Evolutionary conservation across 2,888 invertebrate species (phyloP), one percentile per base, ranked within the genome.

Genomic region (Boloria selene): DNA sequence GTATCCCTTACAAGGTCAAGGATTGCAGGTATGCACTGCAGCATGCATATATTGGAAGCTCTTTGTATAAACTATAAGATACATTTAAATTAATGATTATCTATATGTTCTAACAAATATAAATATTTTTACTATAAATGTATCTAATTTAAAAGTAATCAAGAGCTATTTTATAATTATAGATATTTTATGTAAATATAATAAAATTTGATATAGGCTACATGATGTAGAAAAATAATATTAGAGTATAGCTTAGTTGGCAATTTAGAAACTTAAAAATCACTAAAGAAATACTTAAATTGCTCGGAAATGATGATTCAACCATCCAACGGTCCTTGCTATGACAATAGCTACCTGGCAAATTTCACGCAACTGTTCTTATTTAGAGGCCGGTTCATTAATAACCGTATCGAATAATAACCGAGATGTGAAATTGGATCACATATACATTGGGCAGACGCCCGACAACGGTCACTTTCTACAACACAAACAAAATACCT

Each of bases 381-480:
- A 84, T 84, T 84, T 79, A 77, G 76, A 71, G 77, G 77, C 83
- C 83, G 82, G 84, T 85, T 82, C 85, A 87, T 83, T 86, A 81
- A 87, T 83, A 86, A 82, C 81, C 72, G 80, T 82, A 77, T 79
- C 81, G 78, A 80, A 80, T 83, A 79, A 64, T 81, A 77, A 76
- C 72, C 70, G 78, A 87, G 83, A 86, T 80, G 81, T 79, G 85
- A 89, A 91, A 88, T 83, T 87, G 75, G 88, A 90, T 81, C 87
- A 79, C 81, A 83, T 81, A 84, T 51, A 83, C 80, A 81, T 75
- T 75, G 77, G 77, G 74, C 74, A 76, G 81, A 78, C 78, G 79
- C 79, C 78, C 81, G 80, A 86, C 85, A 89, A 90, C 92, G 89
- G 89, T 86, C 81, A 90, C 90, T 90, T 90, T 90, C 88, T 85